Percentiles rank a stretch among this genome's conserved stretches.
Conservation (phyloP, 2,888 invertebrate species). For the Zaprionus bogoriensis region DNA sequence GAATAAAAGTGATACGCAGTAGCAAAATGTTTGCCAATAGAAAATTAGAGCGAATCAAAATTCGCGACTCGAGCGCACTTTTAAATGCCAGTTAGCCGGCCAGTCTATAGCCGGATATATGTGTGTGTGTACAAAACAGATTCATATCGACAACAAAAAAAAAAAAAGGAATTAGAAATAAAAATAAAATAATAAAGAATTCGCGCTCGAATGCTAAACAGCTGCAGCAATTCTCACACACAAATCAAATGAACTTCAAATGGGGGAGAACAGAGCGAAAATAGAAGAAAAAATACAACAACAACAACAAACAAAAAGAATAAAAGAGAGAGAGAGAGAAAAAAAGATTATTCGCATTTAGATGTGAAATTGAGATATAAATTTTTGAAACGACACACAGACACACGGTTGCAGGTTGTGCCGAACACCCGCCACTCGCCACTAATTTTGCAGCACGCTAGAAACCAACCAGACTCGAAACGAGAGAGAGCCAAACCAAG, state of each 20-base stretch:
- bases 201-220: constrained; percentile 65
- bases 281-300: constrained; percentile 1
- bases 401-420: constrained; percentile 30
- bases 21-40: constrained; percentile 16
- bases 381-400: constrained; percentile 73
- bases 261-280: constrained; percentile 8
- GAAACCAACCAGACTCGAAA: neutral
- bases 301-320: neutral
- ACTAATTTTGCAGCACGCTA: constrained; percentile 45
- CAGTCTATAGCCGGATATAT: constrained; percentile 21
- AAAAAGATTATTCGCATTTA: constrained; percentile 77
- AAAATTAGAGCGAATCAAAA: constrained; percentile 13
- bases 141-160: constrained; percentile 35
- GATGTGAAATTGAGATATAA: constrained; percentile 78
- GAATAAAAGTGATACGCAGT: constrained; percentile 23
- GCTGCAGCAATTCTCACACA: constrained; percentile 72
- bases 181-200: constrained; percentile 44
- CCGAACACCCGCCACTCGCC: constrained; percentile 7
- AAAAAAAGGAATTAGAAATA: constrained; percentile 32
- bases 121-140: constrained; percentile 18
- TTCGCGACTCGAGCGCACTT: constrained; percentile 12
- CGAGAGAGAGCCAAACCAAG: constrained; percentile 23
- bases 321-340: constrained; percentile 6
- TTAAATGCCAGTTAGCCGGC: constrained; percentile 55
- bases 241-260: constrained; percentile 66